Evolutionary conservation across 2,797 vertebrate species (phyloP), one percentile per base, ranked within the genome.

Genomic region (Babyrousa celebensis): DNA sequence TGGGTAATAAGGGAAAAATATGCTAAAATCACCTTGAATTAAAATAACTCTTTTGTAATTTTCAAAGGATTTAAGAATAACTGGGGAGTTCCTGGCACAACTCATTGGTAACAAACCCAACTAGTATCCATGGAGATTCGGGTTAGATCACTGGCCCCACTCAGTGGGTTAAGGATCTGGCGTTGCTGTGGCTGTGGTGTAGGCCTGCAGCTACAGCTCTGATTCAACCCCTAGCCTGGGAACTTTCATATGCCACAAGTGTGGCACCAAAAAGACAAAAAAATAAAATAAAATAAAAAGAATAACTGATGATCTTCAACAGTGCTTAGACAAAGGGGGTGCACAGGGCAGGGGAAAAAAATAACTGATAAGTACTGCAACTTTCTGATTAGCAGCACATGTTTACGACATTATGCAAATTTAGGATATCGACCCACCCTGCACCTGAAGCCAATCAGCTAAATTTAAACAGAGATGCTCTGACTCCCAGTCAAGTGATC

Each of bases 11-110:
- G 12, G 85, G 11, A 8, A 83, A 23, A 75, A 65, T 40, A 90
- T 43, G 21, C 7, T 72, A 77, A 10, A 27, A 65, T 58, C 29
- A 65, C 25, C 58, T 82, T 86, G 72, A 95, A 82, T 75, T 93
- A 63, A 95, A 92, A 95, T 21, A 85, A 54, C 21, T 2, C n/a
- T 18, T 56, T 60, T 40, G n/a, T 36, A 85, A 88, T 29, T 92
- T 48, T 48, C 43, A 48, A 48, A 48, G 43, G 43, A 48, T 48
- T 48, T 48, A 48, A 82, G 82, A 86, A 93, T 17, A 58, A n/a
- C 40, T 87, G 29, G 14, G 43, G 43, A 48, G 43, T 48, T 48
- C 43, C 43, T 48, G 43, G 43, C 43, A 10, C 9, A 1, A 48
- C 43, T 48, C 43, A 48, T 6, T 48, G 43, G 43, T 48, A 48